Evolutionary conservation across 2,797 vertebrate species (phyloP).

Genomic region (Gymnothorax javanicus): DNA sequence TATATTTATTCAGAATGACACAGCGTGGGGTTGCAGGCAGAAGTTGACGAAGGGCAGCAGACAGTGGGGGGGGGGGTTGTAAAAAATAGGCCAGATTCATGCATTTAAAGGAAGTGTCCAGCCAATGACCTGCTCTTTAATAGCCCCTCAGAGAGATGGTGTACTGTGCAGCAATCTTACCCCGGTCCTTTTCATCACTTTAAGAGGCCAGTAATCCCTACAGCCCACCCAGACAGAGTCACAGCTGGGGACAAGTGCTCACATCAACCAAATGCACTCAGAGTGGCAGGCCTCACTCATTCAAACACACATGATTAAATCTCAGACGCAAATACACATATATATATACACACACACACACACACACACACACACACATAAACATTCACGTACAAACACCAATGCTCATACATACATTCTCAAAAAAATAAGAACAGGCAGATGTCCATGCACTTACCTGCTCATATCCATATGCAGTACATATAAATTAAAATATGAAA

Average conservation of each 20-base stretch:
- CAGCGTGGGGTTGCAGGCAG: not conserved
- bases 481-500: no score
- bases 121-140: slow-evolving; percentile 39
- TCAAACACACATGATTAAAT: not conserved
- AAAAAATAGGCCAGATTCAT: slow-evolving; percentile 31
- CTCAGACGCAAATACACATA: not conserved
- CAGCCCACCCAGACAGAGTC: slow-evolving; percentile 29
- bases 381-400: not conserved
- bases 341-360: not conserved
- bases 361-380: not conserved
- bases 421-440: no score
- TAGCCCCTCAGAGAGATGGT: slow-evolving; percentile 43
- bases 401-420: not conserved
- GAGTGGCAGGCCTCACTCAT: slow-evolving; percentile 21
- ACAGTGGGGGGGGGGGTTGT: slow-evolving; percentile 22
- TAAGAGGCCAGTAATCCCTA: slow-evolving; percentile 44
- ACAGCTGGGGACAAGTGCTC: slow-evolving; percentile 39
- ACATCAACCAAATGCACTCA: slow-evolving; percentile 46
- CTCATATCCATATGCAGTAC: no score
- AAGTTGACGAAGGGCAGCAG: not conserved
- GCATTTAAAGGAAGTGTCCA: slow-evolving; percentile 21
- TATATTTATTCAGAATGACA: not conserved
- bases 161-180: slow-evolving; percentile 26
- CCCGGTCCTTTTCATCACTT: slow-evolving; percentile 40
- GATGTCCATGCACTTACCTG: no score